These are phyloP conservation scores for Hydropsyche betteni DNA, from an alignment of 2,888 invertebrate species.

Conservation along the genomic window DNA sequence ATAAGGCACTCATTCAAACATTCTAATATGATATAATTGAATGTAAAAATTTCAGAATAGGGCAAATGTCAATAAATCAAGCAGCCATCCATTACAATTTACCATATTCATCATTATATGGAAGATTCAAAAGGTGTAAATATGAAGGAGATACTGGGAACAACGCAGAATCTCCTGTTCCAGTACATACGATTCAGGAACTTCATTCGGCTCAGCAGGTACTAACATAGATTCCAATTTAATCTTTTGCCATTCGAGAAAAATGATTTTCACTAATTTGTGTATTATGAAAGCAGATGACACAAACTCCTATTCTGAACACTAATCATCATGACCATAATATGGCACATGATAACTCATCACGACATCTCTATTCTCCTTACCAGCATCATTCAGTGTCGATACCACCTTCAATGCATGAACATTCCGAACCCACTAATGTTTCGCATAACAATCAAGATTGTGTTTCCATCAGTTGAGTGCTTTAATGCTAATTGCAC, in stretches of 20 bases:
- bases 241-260: background rate
- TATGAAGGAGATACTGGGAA: constrained; percentile 65
- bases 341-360: constrained; percentile 34
- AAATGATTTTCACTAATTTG: background rate
- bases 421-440: constrained; percentile 42
- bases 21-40: background rate
- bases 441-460: constrained; percentile 49
- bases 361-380: constrained; percentile 44
- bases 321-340: constrained; percentile 40
- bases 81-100: constrained; percentile 91
- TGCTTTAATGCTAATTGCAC: constrained; percentile 11
- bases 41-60: constrained; percentile 69
- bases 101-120: constrained; percentile 89
- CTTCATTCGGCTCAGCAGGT: constrained; percentile 41
- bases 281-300: constrained; percentile 40
- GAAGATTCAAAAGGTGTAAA: constrained; percentile 87
- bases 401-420: constrained; percentile 44
- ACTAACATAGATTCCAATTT: background rate
- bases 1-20: background rate
- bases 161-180: constrained; percentile 27
- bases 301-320: constrained; percentile 37
- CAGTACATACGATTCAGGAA: constrained; percentile 32
- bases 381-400: constrained; percentile 43
- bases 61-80: constrained; percentile 93
- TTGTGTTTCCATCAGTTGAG: constrained; percentile 51